Evolutionary conservation across 2,888 invertebrate genomes (phyloP), one percentile per base, ranked within the genome.

Genomic region (Oscheius myriophilus): DNA sequence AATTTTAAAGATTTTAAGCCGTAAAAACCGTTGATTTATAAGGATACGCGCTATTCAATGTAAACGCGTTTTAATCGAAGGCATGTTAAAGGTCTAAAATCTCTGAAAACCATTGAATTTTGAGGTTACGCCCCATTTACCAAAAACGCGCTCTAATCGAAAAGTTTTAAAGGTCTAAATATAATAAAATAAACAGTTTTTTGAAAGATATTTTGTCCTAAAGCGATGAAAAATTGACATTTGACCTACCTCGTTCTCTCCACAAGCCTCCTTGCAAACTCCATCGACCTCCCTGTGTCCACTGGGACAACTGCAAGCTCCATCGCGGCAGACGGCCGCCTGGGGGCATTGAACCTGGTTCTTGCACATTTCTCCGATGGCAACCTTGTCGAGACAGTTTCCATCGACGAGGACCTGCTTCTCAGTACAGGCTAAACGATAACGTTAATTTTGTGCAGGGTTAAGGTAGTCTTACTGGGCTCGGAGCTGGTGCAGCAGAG

Each of bases 401-500:
- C 84, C 84, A 41, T 84, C 84, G 14, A 84, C 82, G 42, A 75
- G 72, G 43, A 85, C 82, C 67, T 85, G 84, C 67, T 80, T 80
- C 58, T 83, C 84, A 14, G 75, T 72, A 72, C 85, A 85, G 25
- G 73, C 82, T 77, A 63, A 33, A 66, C 58, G 51, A 7, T 2
- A 41, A n/a, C 1, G 26, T 39, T 42, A 42, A n/a, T n/a, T n/a
- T n/a, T n/a, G n/a, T n/a, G n/a, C n/a, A 3, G 21, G 49, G 18
- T n/a, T 49, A 49, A 3, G 1, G 33, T 33, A 33, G 33, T 33
- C 71, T 52, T 21, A 73, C 74, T 65, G 51, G 72, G 70, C 16
- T 75, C 79, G 21, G 81, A 79, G 18, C 82, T 80, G 12, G 85
- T 84, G 61, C 85, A 85, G 71, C 85, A 85, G 53, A 85, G 81